Conservation (phyloP, 1,140 invertebrate genomes). For the Brachystomella parvula region DNA sequence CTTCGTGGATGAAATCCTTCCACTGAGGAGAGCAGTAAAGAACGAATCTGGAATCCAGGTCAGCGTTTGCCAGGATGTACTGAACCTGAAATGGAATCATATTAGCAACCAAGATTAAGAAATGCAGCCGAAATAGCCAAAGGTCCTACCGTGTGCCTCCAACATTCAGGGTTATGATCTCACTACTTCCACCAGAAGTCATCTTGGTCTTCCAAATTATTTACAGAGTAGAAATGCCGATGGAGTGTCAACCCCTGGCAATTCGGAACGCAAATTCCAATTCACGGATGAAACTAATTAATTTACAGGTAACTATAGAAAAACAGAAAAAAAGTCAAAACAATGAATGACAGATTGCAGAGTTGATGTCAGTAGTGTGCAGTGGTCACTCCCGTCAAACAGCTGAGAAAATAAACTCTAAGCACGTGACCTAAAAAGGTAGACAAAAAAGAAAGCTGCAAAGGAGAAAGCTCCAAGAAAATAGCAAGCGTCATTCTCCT, state of each 20-base stretch:
- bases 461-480: no score
- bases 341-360: no score
- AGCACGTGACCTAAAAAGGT: no score
- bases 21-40: constrained; percentile 82
- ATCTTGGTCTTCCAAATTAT: background rate
- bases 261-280: no score
- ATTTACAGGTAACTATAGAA: no score
- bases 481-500: no score
- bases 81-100: constrained; percentile 60
- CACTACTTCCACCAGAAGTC: constrained; percentile 42
- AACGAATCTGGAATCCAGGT: constrained; percentile 87
- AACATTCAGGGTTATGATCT: constrained; percentile 72
- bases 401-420: no score
- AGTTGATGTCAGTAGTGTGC: no score
- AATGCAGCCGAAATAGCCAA: constrained; percentile 35
- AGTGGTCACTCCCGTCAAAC: no score
- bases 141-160: constrained; percentile 64
- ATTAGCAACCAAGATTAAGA: background rate
- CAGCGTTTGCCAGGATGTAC: constrained; percentile 87
- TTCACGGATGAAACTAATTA: no score
- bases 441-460: no score
- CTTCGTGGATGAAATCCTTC: constrained; percentile 43
- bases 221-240: background rate
- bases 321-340: no score
- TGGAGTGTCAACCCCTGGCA: background rate